Conservation (phyloP, 2,888 invertebrate species). For the Amphipyra tragopoginis region DNA sequence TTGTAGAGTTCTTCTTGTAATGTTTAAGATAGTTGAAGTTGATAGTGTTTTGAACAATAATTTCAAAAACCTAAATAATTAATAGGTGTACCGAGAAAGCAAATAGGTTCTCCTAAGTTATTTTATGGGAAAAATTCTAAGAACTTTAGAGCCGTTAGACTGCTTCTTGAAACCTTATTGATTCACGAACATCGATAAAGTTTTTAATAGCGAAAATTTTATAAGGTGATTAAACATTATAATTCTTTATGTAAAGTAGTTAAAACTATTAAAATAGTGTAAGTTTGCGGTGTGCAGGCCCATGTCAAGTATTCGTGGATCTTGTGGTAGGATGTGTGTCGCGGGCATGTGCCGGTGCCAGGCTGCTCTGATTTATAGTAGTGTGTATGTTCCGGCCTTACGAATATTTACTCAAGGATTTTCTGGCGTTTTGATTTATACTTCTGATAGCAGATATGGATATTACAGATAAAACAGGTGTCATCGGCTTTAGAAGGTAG, state of each 20-base stretch:
- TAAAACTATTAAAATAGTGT: slow-evolving; percentile 35
- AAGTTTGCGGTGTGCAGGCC: slow-evolving; percentile 55
- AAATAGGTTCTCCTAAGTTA: slow-evolving; percentile 23
- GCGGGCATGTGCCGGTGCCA: slow-evolving; percentile 59
- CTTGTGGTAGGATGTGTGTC: slow-evolving; percentile 62
- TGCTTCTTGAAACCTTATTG: slow-evolving; percentile 24
- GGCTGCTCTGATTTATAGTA: slow-evolving; percentile 62
- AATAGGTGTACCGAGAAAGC: neutral
- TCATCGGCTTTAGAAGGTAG: slow-evolving; percentile 5
- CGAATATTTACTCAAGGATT: slow-evolving; percentile 57
- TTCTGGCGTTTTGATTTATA: slow-evolving; percentile 54
- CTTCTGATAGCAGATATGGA: slow-evolving; percentile 41
- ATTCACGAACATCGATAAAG: slow-evolving; percentile 36
- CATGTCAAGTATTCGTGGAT: slow-evolving; percentile 53
- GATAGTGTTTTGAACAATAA: no score
- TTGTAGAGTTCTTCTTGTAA: no score
- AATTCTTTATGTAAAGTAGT: slow-evolving; percentile 17
- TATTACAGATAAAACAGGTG: slow-evolving; percentile 38
- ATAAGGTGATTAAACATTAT: slow-evolving; percentile 16
- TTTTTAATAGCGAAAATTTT: slow-evolving; percentile 36
- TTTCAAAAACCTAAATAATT: no score
- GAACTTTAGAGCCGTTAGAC: slow-evolving; percentile 14
- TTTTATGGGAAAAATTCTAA: slow-evolving; percentile 34
- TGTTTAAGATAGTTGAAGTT: no score
- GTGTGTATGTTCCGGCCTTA: slow-evolving; percentile 43